Evolutionary conservation across 2,888 invertebrate genomes (phyloP).

Genomic region (Heteromyza rotundicornis): DNA sequence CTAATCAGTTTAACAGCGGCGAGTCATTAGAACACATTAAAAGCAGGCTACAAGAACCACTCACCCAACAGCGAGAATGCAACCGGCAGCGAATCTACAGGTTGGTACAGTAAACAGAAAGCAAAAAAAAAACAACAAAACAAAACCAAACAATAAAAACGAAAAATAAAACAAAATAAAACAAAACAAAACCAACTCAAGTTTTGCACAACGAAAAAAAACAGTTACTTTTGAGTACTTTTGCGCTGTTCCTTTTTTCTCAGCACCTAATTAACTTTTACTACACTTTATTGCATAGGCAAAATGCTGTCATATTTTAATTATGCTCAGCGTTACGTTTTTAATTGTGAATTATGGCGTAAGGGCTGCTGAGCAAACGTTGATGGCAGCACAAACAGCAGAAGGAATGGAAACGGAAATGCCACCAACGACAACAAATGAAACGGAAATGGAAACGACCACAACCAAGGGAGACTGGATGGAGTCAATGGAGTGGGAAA

Average conservation of each 20-base stretch:
- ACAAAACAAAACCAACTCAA: too few species aligned
- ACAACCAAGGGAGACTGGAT: too few species aligned
- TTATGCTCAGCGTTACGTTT: constrained; percentile 51
- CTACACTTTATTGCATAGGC: constrained; percentile 46
- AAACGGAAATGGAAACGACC: background rate
- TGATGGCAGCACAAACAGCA: background rate
- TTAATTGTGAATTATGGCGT: constrained; percentile 53
- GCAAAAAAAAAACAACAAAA: too few species aligned
- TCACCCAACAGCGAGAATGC: too few species aligned
- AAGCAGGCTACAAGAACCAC: too few species aligned
- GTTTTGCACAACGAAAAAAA: too few species aligned
- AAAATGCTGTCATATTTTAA: constrained; percentile 47
- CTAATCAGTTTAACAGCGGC: background rate
- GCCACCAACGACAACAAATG: background rate
- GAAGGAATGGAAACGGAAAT: background rate
- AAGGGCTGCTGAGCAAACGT: constrained; percentile 18
- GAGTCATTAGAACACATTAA: background rate
- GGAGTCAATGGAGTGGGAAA: background rate
- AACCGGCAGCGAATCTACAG: too few species aligned
- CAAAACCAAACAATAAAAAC: too few species aligned
- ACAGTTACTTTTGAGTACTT: constrained; percentile 13
- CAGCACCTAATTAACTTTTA: constrained; percentile 50
- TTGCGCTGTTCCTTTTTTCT: too few species aligned
- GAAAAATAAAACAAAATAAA: too few species aligned
- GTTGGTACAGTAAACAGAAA: too few species aligned